phyloP scores from a whole-genome alignment of 2,888 invertebrate genomes.

The Temnothorax rugatulus region DNA sequence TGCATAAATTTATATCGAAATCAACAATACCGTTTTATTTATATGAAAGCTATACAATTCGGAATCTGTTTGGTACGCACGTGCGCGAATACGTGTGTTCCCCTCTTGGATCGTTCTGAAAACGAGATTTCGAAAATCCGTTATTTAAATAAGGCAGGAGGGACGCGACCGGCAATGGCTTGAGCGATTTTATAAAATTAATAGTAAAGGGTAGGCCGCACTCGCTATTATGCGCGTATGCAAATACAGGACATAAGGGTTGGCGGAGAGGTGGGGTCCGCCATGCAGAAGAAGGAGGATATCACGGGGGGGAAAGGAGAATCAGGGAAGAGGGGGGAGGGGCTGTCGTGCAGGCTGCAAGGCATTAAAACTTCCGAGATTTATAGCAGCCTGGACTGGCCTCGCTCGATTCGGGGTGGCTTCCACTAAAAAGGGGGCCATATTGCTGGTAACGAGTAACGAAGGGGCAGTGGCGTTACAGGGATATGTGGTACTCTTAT shows the following conservation, averaged over 20 bases:
- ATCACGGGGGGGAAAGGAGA: slow-evolving; percentile 55
- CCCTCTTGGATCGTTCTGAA: slow-evolving; percentile 70
- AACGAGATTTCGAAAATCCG: slow-evolving; percentile 86
- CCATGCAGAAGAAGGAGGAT: slow-evolving; percentile 45
- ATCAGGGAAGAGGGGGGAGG: slow-evolving; percentile 56
- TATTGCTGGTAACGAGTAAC: slow-evolving; percentile 75
- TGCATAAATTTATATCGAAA: neutral
- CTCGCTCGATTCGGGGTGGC: slow-evolving; percentile 75
- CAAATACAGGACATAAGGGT: slow-evolving; percentile 81
- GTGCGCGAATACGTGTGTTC: slow-evolving; percentile 56
- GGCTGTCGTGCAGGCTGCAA: slow-evolving; percentile 80
- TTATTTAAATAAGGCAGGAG: slow-evolving; percentile 84
- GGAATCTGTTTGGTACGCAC: slow-evolving; percentile 50
- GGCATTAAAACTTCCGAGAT: slow-evolving; percentile 85
- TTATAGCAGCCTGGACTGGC: slow-evolving; percentile 82
- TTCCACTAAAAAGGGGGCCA: slow-evolving; percentile 73
- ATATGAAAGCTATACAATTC: slow-evolving; percentile 9
- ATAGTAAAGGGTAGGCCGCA: slow-evolving; percentile 84
- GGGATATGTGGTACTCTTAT: slow-evolving; percentile 60
- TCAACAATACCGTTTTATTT: neutral
- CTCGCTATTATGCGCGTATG: slow-evolving; percentile 84
- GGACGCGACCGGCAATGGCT: slow-evolving; percentile 67
- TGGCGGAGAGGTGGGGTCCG: slow-evolving; percentile 66
- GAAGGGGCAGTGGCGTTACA: slow-evolving; percentile 57
- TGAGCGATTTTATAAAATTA: slow-evolving; percentile 86